phyloP scores from a whole-genome alignment of 2,113 vertebrate genomes.

The Rhipidura dahli region DNA sequence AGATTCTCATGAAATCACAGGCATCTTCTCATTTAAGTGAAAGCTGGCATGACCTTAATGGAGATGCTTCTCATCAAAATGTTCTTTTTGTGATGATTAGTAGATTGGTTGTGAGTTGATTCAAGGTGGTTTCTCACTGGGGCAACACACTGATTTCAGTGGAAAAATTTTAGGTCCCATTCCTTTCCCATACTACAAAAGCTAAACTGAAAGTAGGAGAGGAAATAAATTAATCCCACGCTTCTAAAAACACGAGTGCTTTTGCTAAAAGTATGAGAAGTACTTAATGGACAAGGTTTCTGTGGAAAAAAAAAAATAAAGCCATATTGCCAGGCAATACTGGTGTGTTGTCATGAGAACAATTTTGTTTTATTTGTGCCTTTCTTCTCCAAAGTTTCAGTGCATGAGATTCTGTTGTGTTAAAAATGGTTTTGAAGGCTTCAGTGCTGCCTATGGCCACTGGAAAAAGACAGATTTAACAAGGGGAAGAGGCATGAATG shows the following conservation, averaged over 20 bases:
- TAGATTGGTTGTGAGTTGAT: neutral
- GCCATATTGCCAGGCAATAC: neutral
- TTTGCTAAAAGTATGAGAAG: neutral
- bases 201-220: neutral
- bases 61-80: neutral
- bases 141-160: neutral
- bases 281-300: neutral
- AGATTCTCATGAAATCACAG: neutral
- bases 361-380: neutral
- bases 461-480: neutral
- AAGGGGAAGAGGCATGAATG: neutral
- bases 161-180: neutral
- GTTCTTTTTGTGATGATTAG: neutral
- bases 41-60: neutral
- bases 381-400: neutral
- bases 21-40: neutral
- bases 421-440: neutral
- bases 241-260: neutral
- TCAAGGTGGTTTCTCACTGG: neutral
- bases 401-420: neutral
- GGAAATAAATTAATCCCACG: neutral
- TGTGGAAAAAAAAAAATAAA: neutral
- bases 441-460: neutral
- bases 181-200: neutral
- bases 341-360: neutral